Evolutionary conservation across 92 coral and sea anemone species (phyloP).

Genomic region (Scolanthus callimorphus): DNA sequence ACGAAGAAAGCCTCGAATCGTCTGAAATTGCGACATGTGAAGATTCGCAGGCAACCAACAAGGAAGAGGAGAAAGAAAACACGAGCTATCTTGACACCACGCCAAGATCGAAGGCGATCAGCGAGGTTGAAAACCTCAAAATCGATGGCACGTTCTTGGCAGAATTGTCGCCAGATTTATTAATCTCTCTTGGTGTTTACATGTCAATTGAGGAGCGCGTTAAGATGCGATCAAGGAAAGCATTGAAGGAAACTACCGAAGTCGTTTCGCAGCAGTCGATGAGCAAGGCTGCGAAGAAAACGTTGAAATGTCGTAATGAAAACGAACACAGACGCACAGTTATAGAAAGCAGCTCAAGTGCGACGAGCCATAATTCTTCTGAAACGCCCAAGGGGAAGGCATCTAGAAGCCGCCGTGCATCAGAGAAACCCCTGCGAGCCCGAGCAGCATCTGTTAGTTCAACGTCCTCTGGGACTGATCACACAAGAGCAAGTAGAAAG

Average conservation of each 20-base stretch:
- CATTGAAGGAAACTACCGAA: not conserved
- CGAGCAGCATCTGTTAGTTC: not conserved
- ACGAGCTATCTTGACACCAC: no score
- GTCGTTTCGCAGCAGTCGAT: not conserved
- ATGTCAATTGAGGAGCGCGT: conserved; percentile 61
- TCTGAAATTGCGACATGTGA: no score
- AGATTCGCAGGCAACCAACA: no score
- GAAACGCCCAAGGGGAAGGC: not conserved
- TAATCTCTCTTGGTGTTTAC: not conserved
- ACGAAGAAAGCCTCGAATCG: no score
- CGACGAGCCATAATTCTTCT: not conserved
- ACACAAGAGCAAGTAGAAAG: not conserved
- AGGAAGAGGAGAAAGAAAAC: no score
- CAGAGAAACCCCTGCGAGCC: not conserved
- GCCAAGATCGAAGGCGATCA: no score
- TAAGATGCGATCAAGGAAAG: conserved; percentile 30
- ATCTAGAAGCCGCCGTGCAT: not conserved
- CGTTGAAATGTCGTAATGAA: no score
- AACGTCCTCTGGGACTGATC: not conserved
- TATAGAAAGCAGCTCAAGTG: no score
- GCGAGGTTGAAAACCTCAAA: not conserved
- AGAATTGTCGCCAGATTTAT: conserved; percentile 5
- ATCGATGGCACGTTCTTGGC: not conserved
- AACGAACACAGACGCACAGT: no score
- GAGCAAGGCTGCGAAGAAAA: not conserved